Evolutionary conservation across 1,140 invertebrate species (phyloP).

Genomic region (Heliconius eleuchia): DNA sequence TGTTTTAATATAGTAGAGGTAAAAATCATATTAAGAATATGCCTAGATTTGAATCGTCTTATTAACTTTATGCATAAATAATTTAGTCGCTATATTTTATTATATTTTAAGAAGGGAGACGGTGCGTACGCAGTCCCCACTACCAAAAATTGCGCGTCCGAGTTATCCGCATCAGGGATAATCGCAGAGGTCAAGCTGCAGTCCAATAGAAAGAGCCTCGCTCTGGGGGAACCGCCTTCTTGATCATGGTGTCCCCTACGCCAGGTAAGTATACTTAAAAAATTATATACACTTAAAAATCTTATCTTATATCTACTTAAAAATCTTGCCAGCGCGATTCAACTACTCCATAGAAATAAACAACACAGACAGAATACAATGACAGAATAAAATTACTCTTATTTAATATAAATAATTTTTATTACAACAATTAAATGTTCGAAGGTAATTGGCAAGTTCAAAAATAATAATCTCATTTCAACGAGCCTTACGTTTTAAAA

Average conservation of each 20-base stretch:
- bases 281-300: background rate
- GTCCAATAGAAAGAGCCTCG: constrained; percentile 44
- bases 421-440: background rate
- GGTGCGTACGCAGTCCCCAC: constrained; percentile 55
- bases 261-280: constrained; percentile 46
- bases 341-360: background rate
- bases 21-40: no score
- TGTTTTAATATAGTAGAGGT: no score
- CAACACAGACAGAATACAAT: no score
- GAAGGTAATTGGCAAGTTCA: no score
- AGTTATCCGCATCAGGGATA: constrained; percentile 56
- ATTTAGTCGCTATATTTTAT: no score
- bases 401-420: no score
- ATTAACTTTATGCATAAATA: no score
- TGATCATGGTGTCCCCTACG: constrained; percentile 51
- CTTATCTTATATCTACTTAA: background rate
- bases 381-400: no score
- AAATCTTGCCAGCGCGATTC: background rate
- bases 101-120: constrained; percentile 31
- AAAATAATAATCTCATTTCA: no score
- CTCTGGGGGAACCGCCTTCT: constrained; percentile 48
- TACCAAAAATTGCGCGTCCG: constrained; percentile 55
- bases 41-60: no score
- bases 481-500: background rate
- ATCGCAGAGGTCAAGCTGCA: constrained; percentile 50